Base-by-base conservation (phyloP, 2,113 vertebrate genomes). In the Lamprotornis superbus region DNA sequence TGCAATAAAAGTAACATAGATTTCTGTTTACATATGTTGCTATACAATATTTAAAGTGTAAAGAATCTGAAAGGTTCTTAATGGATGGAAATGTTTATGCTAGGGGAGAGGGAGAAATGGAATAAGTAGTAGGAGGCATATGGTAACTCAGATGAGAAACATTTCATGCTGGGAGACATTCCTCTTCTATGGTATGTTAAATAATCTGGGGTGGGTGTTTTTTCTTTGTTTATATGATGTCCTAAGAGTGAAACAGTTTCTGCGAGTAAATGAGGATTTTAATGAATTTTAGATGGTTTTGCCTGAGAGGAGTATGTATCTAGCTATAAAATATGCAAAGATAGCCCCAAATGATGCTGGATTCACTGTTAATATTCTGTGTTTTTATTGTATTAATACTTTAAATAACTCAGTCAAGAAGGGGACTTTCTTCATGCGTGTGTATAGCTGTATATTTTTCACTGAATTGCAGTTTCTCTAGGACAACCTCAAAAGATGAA, bases 11-110 rank as follows among this genome's bases (percentile, higher is more conserved):
- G 46, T 61, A 89, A 68, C 60, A 79, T 31, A 94, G 53, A 42
- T 67, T 81, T 87, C 77, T 87, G 70, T 95, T 95, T 90, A 65
- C 63, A 25, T 85, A 42, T 80, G 42, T 70, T 94, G 42, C 50
- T 92, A 28, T 84, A 76, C 85, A 89, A 85, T 96, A 95, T 91
- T 92, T 95, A 95, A 95, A 87, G 49, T 73, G 63, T 57, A 82
- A 94, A 91, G 84, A 59, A 74, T 80, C 88, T 95, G 90, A 95
- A 90, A 94, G 55, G 70, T 39, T 94, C 50, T 85, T 96, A 95
- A 95, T 93, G 85, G 56, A 88, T 80, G 25, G 24, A 88, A 88
- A 55, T 83, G 77, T 91, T 95, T 96, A 85, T 77, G 63, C 68
- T 91, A 91, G 70, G 87, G 53, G 82, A 96, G 59, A 71, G 25